Conservation (phyloP, 2,113 vertebrate genomes). For the Burhinus oedicnemus region DNA sequence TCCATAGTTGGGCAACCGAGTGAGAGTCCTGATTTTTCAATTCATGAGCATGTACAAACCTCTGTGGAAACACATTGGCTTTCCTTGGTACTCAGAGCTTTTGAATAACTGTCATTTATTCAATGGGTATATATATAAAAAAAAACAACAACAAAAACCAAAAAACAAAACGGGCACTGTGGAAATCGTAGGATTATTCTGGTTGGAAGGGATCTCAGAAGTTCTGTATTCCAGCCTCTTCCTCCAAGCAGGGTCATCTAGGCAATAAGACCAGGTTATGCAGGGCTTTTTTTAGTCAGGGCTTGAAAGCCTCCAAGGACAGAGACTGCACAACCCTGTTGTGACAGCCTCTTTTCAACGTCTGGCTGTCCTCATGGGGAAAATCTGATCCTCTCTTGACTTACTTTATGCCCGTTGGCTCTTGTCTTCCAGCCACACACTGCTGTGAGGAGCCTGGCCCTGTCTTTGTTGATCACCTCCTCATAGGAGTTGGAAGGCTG, state of each 20-base stretch:
- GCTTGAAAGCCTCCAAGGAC: neutral
- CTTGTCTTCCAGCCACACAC: neutral
- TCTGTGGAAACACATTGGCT: neutral
- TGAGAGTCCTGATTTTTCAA: neutral
- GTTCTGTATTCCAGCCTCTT: neutral
- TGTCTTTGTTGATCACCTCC: neutral
- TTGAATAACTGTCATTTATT: neutral
- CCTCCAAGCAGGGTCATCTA: neutral
- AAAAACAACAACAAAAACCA: neutral
- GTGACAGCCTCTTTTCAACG: neutral
- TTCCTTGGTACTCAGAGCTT: neutral
- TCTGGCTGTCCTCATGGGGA: neutral
- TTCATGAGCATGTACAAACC: neutral
- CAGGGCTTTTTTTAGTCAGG: neutral
- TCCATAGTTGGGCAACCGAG: neutral
- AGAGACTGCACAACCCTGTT: neutral
- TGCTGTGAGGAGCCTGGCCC: neutral
- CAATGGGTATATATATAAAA: neutral
- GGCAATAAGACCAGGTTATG: neutral
- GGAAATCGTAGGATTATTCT: neutral
- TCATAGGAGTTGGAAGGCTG: neutral
- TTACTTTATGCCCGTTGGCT: neutral
- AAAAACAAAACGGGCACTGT: neutral
- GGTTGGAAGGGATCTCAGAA: neutral
- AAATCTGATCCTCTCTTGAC: neutral